phyloP scores from a whole-genome alignment of 2,888 invertebrate genomes.

The Tetranychus truncatus region DNA sequence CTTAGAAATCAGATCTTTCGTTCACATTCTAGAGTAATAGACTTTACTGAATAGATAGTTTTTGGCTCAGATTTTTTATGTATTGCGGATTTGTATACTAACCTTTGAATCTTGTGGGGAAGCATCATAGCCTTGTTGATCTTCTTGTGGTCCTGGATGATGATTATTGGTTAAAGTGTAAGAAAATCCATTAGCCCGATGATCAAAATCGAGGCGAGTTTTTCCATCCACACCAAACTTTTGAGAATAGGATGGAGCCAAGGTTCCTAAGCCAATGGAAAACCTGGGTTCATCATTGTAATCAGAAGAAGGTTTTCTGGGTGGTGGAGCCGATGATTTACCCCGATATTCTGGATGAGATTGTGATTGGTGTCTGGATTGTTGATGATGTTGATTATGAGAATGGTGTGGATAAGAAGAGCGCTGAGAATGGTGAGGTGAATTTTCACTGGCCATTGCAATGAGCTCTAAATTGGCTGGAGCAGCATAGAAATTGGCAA shows the following conservation, averaged over 20 bases:
- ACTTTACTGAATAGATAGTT: neutral
- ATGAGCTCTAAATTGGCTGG: neutral
- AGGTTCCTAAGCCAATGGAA: constrained; percentile 24
- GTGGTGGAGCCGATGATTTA: neutral
- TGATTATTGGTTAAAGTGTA: constrained; percentile 17
- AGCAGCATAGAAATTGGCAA: constrained; percentile 5
- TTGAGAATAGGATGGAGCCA: constrained; percentile 24
- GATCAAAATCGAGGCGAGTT: constrained; percentile 22
- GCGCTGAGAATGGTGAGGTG: neutral
- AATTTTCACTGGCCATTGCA: neutral
- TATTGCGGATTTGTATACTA: neutral
- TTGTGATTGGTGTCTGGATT: neutral
- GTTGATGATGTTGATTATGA: neutral
- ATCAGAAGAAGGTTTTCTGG: neutral
- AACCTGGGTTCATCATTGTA: constrained; percentile 13
- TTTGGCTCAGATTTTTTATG: neutral
- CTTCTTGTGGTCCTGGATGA: constrained; percentile 9
- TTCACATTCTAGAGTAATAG: no score
- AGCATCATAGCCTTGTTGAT: neutral
- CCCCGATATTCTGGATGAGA: neutral
- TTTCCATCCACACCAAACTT: constrained; percentile 22
- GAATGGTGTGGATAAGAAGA: neutral
- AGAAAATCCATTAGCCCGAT: constrained; percentile 22
- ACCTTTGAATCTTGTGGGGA: constrained; percentile 5
- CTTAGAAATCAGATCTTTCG: no score